Percentiles rank a stretch among this genome's conserved stretches.
Evolutionary conservation across 2,888 invertebrate species (phyloP).

Genomic region (Lacanobia wlatinum): DNA sequence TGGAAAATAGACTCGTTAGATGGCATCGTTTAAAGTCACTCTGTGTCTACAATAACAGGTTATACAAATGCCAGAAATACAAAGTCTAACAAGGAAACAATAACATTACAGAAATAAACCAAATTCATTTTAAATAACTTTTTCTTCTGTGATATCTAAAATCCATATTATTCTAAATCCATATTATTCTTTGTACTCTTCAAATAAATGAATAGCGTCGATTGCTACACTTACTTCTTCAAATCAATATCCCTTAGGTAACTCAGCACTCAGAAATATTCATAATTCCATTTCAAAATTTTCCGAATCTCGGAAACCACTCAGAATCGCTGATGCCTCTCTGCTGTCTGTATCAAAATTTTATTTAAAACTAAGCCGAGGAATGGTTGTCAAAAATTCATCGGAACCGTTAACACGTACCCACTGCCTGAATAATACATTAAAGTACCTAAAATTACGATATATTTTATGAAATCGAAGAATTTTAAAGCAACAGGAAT

Average conservation of each 20-base stretch:
- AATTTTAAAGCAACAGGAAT: constrained; percentile 68
- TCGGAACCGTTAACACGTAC: constrained; percentile 73
- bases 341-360: constrained; percentile 50
- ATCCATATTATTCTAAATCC: too few species aligned
- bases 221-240: not conserved
- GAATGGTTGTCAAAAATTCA: constrained; percentile 69
- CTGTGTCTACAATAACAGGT: too few species aligned
- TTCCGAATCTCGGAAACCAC: constrained; percentile 57
- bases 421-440: constrained; percentile 75
- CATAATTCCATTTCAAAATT: constrained; percentile 66
- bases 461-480: constrained; percentile 73
- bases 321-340: constrained; percentile 53
- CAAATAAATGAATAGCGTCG: not conserved
- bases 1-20: too few species aligned
- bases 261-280: constrained; percentile 42
- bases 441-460: constrained; percentile 72
- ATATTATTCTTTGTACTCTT: too few species aligned
- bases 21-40: too few species aligned
- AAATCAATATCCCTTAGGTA: not conserved
- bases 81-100: too few species aligned
- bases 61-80: too few species aligned
- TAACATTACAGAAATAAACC: too few species aligned
- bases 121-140: too few species aligned
- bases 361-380: constrained; percentile 60
- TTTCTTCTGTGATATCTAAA: too few species aligned